Evolutionary conservation across 2,797 vertebrate genomes (phyloP), one percentile per base, ranked within the genome.

Genomic region (Oryzias sinensis): DNA sequence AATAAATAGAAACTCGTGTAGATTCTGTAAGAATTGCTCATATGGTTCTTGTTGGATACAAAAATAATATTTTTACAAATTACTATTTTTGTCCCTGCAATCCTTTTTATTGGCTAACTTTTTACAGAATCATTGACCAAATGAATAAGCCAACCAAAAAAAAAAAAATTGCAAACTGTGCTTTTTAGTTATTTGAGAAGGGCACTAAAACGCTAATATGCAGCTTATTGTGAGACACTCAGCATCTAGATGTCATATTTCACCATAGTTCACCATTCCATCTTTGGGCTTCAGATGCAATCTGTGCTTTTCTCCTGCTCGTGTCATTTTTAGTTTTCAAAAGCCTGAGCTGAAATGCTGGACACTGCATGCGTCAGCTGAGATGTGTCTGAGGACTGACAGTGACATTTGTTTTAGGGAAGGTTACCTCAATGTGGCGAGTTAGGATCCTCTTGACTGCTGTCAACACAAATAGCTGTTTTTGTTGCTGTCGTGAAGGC

Each of bases 371-470:
- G 48, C 65, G 80, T 82, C 66, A 64, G 62, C 48, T 25, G 58
- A 77, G 71, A 77, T 43, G 63, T 52, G 74, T 66, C 5, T 4
- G 5, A 42, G 65, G 58, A 74, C 72, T 56, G 69, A 74, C 20
- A 70, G 60, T 85, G 86, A 86, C 85, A 83, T 88, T 89, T 87
- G 79, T 88, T 87, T 87, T 76, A 52, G 78, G 82, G 80, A 84
- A 82, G 83, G 81, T 87, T 84, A 85, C 66, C 43, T 74, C 80
- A 73, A 74, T 74, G 81, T 82, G 81, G 80, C 72, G 74, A 74
- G 73, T 71, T 73, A 84, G 83, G 33, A 72, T 88, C 77, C 74
- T 79, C 68, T 73, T 62, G 73, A 82, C 74, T 82, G 77, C 81
- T 87, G 83, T 87, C 85, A 86, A 75, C 72, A 78, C 25, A 6